Base-by-base conservation (phyloP, 1,140 invertebrate genomes). In the Holotrichia oblita region DNA sequence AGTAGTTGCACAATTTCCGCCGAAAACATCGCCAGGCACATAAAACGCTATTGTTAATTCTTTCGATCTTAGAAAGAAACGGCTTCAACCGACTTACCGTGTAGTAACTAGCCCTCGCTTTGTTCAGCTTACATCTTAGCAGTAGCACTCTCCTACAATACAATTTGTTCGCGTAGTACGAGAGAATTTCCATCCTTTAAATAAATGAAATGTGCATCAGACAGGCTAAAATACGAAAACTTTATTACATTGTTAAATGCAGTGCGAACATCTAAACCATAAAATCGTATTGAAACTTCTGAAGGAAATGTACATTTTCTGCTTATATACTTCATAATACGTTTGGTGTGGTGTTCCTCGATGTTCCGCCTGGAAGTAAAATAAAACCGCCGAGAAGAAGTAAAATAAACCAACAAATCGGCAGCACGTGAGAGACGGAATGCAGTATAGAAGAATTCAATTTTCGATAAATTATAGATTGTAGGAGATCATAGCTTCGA, bases 401-500 rank as follows among this genome's bases (percentile, higher is more conserved):
- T 69, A 69, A 69, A 69, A 69, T 69, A 69, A 69, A 69, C 24
- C 22, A 69, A 34, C 61, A 69, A 24, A 27, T 20, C 61, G 14
- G 9, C 6, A 34, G 61, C 61, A 69, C 61, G 61, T 69, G 61
- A 27, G 61, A 27, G 61, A 14, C 22, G 61, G 22, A 69, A 27
- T 3, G 84, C 83, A 61, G n/a, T 34, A 40, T 10, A 40, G 42
- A 73, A 73, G 73, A 75, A 75, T 75, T 75, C 73, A 41, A 75
- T 75, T 75, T 75, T 42, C 73, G 20, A 41, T 75, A 75, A 75
- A 75, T 75, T 75, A 75, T 75, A 75, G 42, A 48, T 75, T 75
- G 40, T 48, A 75, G 17, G 42, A 41, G 73, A 42, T 75, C 40
- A 20, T n/a, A 75, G 73, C 20, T 24, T 34, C 17, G 27, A 20